These are phyloP conservation scores for Prosopocoilus inquinatus DNA, from an alignment of 2,888 invertebrate species.

Conservation along the genomic window DNA sequence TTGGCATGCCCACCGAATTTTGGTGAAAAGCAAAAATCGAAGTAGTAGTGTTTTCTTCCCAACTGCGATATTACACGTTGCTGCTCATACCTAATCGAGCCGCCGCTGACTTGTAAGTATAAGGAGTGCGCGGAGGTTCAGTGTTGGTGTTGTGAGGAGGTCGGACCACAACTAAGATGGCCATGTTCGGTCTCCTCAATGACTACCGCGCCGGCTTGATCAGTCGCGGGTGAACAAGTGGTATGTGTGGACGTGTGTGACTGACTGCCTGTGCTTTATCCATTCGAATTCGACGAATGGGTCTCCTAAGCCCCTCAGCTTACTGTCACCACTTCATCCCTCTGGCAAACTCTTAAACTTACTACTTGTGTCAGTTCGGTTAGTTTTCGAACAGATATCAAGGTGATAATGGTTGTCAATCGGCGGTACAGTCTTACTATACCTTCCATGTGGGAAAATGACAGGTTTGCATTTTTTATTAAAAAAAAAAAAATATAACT, in stretches of 20 bases:
- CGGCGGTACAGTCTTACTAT: slow-evolving; percentile 40
- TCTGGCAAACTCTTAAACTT: background rate
- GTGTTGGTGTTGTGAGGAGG: slow-evolving; percentile 39
- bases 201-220: slow-evolving; percentile 26
- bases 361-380: slow-evolving; percentile 7
- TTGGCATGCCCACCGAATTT: background rate
- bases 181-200: slow-evolving; percentile 44
- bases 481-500: no score
- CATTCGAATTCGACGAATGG: slow-evolving; percentile 24
- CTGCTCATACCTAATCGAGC: slow-evolving; percentile 18
- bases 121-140: slow-evolving; percentile 35
- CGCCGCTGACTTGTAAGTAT: slow-evolving; percentile 26
- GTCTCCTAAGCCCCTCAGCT: no score
- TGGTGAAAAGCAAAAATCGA: background rate
- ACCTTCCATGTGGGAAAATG: slow-evolving; percentile 41
- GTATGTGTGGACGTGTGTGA: slow-evolving; percentile 16
- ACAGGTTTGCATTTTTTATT: slow-evolving; percentile 36
- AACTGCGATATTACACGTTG: background rate
- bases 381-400: slow-evolving; percentile 33
- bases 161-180: slow-evolving; percentile 28
- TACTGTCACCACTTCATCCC: no score
- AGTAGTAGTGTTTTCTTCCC: background rate
- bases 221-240: slow-evolving; percentile 19
- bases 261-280: slow-evolving; percentile 8
- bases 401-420: slow-evolving; percentile 49